Percentiles rank a stretch among this genome's conserved stretches.
These are phyloP conservation scores for Bufo gargarizans DNA, from an alignment of 2,113 vertebrate genomes.

Conservation along the genomic window DNA sequence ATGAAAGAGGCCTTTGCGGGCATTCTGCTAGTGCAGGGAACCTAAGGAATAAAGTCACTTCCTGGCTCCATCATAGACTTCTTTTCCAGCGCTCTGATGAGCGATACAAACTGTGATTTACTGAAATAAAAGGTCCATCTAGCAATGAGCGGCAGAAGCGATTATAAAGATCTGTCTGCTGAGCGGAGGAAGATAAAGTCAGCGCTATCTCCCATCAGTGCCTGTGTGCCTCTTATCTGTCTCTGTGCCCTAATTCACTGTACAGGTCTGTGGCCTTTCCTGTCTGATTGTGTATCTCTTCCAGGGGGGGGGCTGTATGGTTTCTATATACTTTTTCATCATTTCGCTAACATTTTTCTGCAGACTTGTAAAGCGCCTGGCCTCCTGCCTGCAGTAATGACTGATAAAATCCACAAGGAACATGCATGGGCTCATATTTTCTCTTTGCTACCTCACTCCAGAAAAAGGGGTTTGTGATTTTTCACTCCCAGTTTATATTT, in stretches of 20 bases:
- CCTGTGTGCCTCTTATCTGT: too few species aligned
- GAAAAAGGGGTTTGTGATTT: not conserved
- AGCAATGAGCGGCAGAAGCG: constrained; percentile 49
- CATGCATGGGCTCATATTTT: not conserved
- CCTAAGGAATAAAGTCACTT: not conserved
- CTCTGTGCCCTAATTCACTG: too few species aligned
- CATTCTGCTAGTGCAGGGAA: too few species aligned
- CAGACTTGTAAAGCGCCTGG: too few species aligned
- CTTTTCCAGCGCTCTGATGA: constrained; percentile 39
- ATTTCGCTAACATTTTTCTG: too few species aligned
- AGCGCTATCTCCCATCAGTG: too few species aligned
- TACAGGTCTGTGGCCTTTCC: too few species aligned
- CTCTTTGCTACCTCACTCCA: not conserved
- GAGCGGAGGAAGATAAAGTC: not conserved
- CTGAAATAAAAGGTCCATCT: constrained; percentile 59
- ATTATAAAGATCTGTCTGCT: constrained; percentile 55
- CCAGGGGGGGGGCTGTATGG: not conserved
- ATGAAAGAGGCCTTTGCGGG: too few species aligned
- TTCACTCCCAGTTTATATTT: not conserved
- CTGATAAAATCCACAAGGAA: not conserved
- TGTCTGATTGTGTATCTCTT: not conserved
- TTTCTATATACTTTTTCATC: too few species aligned
- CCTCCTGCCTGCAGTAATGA: not conserved
- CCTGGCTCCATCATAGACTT: not conserved
- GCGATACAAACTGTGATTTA: constrained; percentile 55